Evolutionary conservation across 2,113 vertebrate species (phyloP).

Genomic region (Rhea pennata): DNA sequence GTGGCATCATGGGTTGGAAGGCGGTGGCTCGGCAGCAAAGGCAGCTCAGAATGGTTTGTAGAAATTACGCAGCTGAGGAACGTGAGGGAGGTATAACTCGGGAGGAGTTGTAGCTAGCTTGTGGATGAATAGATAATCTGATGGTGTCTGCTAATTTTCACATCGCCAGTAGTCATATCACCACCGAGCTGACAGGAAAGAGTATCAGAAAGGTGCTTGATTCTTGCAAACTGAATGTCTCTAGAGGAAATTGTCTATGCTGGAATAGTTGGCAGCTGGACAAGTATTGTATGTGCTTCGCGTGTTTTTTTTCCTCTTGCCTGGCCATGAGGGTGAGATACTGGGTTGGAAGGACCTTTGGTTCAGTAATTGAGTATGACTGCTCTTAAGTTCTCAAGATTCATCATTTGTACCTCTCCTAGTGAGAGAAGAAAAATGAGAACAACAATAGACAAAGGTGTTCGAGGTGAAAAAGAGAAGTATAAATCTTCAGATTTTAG

Average conservation of each 20-base stretch:
- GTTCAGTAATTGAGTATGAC: neutral
- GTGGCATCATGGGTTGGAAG: neutral
- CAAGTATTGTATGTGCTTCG: neutral
- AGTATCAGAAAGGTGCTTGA: neutral
- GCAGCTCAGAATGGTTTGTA: neutral
- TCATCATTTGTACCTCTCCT: neutral
- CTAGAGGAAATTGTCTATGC: neutral
- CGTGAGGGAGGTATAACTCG: neutral
- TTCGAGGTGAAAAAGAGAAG: neutral
- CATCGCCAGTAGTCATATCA: neutral
- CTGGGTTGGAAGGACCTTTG: neutral
- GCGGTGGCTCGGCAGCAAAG: neutral
- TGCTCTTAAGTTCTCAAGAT: constrained; percentile 7
- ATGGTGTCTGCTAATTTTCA: neutral
- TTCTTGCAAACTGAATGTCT: neutral
- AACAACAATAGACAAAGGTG: neutral
- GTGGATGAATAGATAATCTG: neutral
- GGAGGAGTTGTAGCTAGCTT: neutral
- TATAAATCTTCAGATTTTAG: neutral
- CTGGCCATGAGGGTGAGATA: neutral
- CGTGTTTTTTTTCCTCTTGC: neutral
- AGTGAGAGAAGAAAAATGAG: neutral
- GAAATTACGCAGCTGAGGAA: fast-evolving
- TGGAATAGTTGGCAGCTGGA: neutral
- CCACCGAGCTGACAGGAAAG: neutral